Evolutionary conservation across 2,113 vertebrate genomes (phyloP), one percentile per base, ranked within the genome.

Genomic region (Natator depressus): DNA sequence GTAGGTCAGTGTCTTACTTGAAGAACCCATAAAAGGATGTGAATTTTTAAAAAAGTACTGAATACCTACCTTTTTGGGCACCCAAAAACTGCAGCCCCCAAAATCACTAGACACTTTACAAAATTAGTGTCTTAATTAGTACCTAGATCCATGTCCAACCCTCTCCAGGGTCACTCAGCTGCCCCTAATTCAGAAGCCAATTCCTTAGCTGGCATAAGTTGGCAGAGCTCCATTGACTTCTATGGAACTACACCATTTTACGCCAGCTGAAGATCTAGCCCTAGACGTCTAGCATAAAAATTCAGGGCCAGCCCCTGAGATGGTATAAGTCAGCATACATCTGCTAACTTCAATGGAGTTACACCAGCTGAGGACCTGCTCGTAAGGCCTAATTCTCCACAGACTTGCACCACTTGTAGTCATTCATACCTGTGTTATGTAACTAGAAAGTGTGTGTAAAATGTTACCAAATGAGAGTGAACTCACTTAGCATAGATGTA

Each of bases 91-190:
- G 16, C 46, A 7, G 10, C 54, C n/a, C 13, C n/a, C 5, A 4
- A 57, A 20, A 54, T 49, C 38, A 54, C 11, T 13, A 1, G 31
- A 47, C n/a, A 69, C 22, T 90, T 85, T 88, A 47, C 54, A 38
- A 69, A 75, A 65, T 3, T 4, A 49, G 2, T 29, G 0, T 1
- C 0, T 54, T 90, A 76, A 90, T 49, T 50, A 54, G 29, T 29
- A 55, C 2, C 1, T 55, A 50, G 16, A 51, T 27, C 3, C 3
- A 27, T 46, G 11, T 54, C 22, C 84, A 81, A 84, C 75, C 10
- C 12, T 46, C 3, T 11, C 8, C 13, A 82, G 29, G 78, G 14
- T 2, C n/a, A 79, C 31, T 88, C 8, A 69, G 78, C 3, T 6
- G 69, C 75, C 22, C 19, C 29, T 1, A 76, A 90, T 31, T 54